Conservation (phyloP, 1,140 invertebrate genomes). For the Temnothorax longispinosus region DNA sequence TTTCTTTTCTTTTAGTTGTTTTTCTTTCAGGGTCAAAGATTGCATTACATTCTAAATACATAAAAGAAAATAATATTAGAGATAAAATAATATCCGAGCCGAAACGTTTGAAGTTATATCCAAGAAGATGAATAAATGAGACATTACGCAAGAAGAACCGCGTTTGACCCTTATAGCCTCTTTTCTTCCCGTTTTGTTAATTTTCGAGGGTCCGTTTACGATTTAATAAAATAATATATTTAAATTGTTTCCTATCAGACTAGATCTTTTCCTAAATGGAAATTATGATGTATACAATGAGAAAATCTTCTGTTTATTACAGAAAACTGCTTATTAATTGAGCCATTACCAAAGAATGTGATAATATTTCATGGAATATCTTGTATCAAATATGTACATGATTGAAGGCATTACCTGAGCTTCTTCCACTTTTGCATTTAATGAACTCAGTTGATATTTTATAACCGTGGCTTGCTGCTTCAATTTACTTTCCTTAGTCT, state of each 20-base stretch:
- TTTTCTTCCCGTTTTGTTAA: too few relatives aligned
- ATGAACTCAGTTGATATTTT: conserved; percentile 77
- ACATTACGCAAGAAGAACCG: too few relatives aligned
- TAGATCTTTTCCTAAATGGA: neutral
- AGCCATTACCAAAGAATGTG: neutral
- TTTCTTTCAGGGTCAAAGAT: conserved; percentile 77
- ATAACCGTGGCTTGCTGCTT: conserved; percentile 75
- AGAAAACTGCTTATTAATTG: neutral
- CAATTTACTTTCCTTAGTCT: conserved; percentile 78
- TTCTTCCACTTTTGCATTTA: conserved; percentile 81
- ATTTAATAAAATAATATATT: conserved; percentile 30
- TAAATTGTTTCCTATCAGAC: neutral
- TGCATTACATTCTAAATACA: conserved; percentile 77
- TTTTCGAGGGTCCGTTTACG: too few relatives aligned
- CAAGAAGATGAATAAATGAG: too few relatives aligned
- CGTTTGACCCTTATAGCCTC: too few relatives aligned
- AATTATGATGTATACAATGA: neutral
- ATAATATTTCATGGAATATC: neutral
- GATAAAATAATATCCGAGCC: conserved; percentile 29
- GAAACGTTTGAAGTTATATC: too few relatives aligned
- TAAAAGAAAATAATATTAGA: neutral
- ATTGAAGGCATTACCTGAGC: conserved; percentile 75
- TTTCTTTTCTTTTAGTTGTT: conserved; percentile 74
- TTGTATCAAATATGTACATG: neutral
- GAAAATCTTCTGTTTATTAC: neutral